Percentiles rank a stretch among this genome's conserved stretches.
These are phyloP conservation scores for Cyclina sinensis DNA, from an alignment of 1,140 invertebrate species.

Conservation along the genomic window DNA sequence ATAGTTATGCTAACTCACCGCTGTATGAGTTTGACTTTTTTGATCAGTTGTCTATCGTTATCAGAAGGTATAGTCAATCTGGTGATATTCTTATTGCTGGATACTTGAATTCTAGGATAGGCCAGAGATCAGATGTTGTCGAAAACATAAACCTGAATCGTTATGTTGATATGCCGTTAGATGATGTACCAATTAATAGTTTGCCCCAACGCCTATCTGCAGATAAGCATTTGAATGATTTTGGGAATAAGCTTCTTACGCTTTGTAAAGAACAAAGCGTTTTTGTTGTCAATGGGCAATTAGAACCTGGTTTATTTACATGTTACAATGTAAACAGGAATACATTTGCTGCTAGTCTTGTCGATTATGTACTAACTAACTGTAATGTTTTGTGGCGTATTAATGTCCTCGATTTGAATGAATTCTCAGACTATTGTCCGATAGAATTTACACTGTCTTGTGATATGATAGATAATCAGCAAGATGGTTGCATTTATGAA, in stretches of 20 bases:
- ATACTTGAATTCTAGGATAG: conserved; percentile 1
- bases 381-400: conserved; percentile 2
- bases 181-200: background rate
- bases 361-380: conserved; percentile 20
- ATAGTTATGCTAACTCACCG: conserved; percentile 3
- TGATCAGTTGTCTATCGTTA: conserved; percentile 18
- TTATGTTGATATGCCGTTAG: conserved; percentile 15
- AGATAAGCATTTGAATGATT: background rate
- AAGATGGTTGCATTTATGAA: background rate
- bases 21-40: conserved; percentile 44
- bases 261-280: conserved; percentile 37
- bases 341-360: conserved; percentile 23
- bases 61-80: background rate
- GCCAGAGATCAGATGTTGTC: conserved; percentile 35
- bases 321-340: conserved; percentile 28
- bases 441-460: conserved; percentile 33
- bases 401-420: conserved; percentile 8
- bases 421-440: conserved; percentile 38
- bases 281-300: no score
- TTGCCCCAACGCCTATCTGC: background rate
- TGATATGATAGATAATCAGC: background rate
- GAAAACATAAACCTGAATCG: conserved; percentile 20
- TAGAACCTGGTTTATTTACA: conserved; percentile 2
- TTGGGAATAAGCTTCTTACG: conserved; percentile 14
- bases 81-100: conserved; percentile 13